Percentiles rank a stretch among this genome's conserved stretches.
These are phyloP conservation scores for Macroteleia sp. DNA, from an alignment of 2,888 invertebrate species.

Conservation along the genomic window DNA sequence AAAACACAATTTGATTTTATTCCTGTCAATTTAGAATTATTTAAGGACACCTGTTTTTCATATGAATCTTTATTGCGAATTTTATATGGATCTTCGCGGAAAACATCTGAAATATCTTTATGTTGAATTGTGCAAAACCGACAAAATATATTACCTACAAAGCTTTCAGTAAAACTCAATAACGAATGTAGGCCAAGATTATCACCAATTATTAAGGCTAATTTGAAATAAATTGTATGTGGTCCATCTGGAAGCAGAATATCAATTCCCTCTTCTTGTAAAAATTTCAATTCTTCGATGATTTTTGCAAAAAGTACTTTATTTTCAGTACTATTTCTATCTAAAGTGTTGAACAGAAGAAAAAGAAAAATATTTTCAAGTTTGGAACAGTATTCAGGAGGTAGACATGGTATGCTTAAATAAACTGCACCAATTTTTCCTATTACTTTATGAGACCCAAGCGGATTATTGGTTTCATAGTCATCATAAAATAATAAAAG, in stretches of 20 bases:
- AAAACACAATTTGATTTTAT: neutral
- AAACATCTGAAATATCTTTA: conserved; percentile 10
- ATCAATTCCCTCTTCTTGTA: conserved; percentile 1
- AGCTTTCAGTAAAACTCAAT: conserved; percentile 10
- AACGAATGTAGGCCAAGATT: conserved; percentile 7
- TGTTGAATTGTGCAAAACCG: neutral
- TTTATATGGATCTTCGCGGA: neutral
- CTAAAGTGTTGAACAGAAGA: conserved; percentile 5
- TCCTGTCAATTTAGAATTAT: neutral
- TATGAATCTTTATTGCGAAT: neutral
- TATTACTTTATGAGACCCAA: conserved; percentile 7
- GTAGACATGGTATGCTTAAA: conserved; percentile 15
- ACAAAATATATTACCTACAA: conserved; percentile 6
- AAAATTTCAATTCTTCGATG: conserved; percentile 3
- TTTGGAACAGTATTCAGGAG: conserved; percentile 7
- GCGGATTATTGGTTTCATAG: conserved; percentile 8
- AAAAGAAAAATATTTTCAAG: conserved; percentile 3
- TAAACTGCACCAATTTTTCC: conserved; percentile 7
- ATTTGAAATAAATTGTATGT: conserved; percentile 4
- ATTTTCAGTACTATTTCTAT: conserved; percentile 2
- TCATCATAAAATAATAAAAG: conserved; percentile 9
- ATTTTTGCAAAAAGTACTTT: conserved; percentile 6
- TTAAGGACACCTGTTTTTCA: neutral
- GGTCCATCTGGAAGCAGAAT: neutral
- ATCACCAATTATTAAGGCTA: conserved; percentile 5